Base-by-base conservation (phyloP, 2,888 invertebrate genomes). In the Ophioninae sp. region DNA sequence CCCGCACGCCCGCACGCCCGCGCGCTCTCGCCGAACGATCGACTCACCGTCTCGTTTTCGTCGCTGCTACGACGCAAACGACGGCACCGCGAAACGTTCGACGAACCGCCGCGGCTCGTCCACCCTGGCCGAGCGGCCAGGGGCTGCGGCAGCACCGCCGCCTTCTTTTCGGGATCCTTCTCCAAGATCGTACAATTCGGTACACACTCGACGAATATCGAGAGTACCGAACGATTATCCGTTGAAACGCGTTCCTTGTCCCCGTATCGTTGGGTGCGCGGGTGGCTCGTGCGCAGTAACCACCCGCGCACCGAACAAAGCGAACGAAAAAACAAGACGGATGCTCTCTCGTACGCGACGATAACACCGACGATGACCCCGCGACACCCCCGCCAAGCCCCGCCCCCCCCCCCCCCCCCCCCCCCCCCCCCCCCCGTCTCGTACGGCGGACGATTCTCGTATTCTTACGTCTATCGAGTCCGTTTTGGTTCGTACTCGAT, bases 321-420 rank as follows among this genome's bases (percentile, higher is more conserved):
- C n/a, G 50, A 68, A 68, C 21, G 21, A 67, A 67, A 67, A 50
- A 68, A 50, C 44, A 20, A 44, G 37, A 72, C 59, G 59, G 59
- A 59, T 72, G 21, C 59, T 72, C 69, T 70, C 73, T n/a, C 23
- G 50, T 73, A 62, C 21, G 57, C 72, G 39, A n/a, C n/a, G n/a
- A n/a, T n/a, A n/a, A 62, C 20, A 62, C 73, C 73, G 73, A 62
- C 73, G 62, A 73, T 73, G 73, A 73, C 73, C 73, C 73, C 62
- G n/a, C n/a, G n/a, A 44, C 44, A 23, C 13, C 37, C 41, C 39
- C 44, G 61, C 44, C 10, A 10, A 44, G 44, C 44, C 44, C 2
- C 8, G 7, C n/a, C n/a, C n/a, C n/a, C n/a, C n/a, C n/a, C n/a
- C n/a, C n/a, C n/a, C n/a, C n/a, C n/a, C n/a, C n/a, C n/a, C n/a